Evolutionary conservation across 1,140 invertebrate species (phyloP).

Genomic region (Copidosoma floridanum): DNA sequence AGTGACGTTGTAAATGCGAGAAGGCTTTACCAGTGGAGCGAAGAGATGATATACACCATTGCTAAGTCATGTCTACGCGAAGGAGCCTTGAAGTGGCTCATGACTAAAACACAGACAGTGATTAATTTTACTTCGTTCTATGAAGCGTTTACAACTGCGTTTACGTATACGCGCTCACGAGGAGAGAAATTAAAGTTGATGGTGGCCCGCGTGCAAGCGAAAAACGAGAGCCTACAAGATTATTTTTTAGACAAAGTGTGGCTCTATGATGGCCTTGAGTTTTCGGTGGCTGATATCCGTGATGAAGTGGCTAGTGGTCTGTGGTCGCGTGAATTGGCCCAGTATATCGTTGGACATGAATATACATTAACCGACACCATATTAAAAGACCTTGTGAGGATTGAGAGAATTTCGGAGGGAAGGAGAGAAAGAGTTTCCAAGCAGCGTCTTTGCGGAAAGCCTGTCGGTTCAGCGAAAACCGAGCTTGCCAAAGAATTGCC

Average conservation of each 20-base stretch:
- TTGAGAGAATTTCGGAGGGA: not conserved
- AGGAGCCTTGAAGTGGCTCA: conserved; percentile 1
- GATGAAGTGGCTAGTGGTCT: no score
- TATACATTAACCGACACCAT: not conserved
- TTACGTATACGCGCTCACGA: not conserved
- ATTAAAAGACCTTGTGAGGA: not conserved
- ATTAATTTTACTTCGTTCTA: not conserved
- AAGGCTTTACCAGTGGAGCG: not conserved
- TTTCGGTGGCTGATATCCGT: conserved; percentile 4
- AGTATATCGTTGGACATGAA: not conserved
- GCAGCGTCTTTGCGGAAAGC: no score
- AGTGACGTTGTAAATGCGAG: not conserved
- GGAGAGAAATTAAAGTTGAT: not conserved
- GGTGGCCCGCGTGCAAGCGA: not conserved
- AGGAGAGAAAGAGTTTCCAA: not conserved
- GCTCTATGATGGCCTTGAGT: conserved; percentile 1
- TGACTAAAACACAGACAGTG: no score
- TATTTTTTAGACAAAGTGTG: conserved; percentile 26
- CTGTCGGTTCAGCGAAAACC: not conserved
- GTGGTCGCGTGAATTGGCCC: not conserved
- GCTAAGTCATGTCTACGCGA: not conserved
- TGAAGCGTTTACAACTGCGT: not conserved
- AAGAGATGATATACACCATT: not conserved
- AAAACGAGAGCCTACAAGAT: not conserved
- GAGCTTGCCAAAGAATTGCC: not conserved